phyloP scores from a whole-genome alignment of 1,140 invertebrate species.

The Drosophila willistoni region DNA sequence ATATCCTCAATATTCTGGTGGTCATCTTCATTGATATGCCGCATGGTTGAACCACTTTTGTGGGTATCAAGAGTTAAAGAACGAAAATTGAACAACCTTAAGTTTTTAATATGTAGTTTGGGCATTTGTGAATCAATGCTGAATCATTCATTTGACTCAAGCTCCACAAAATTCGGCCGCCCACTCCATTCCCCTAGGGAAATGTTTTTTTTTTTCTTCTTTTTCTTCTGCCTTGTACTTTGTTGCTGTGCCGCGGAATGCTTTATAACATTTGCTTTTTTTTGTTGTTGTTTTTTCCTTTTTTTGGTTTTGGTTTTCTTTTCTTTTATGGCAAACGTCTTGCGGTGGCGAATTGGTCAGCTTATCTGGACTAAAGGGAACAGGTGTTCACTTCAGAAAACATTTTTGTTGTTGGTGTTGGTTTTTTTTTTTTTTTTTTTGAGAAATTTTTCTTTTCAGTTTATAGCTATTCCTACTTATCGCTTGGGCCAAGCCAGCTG shows the following conservation, averaged over 20 bases:
- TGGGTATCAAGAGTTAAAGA: background rate
- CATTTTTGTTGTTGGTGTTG: conserved; percentile 12
- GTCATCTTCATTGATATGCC: too few relatives aligned
- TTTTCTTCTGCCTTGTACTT: background rate
- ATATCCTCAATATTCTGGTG: too few relatives aligned
- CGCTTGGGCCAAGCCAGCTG: conserved; percentile 31
- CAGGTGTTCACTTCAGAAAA: conserved; percentile 53
- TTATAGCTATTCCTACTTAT: conserved; percentile 40
- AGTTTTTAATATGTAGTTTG: conserved; percentile 4
- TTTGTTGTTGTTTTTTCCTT: conserved; percentile 11
- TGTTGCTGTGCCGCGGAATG: conserved; percentile 8
- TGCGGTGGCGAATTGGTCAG: conserved; percentile 9
- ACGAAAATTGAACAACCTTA: conserved; percentile 1
- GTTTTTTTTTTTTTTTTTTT: background rate
- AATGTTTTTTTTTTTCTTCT: background rate
- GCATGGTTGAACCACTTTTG: background rate
- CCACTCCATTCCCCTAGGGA: background rate
- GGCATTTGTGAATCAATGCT: conserved; percentile 8
- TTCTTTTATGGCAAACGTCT: conserved; percentile 38
- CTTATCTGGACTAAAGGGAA: conserved; percentile 42
- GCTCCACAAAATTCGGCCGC: background rate
- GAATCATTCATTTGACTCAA: conserved; percentile 4
- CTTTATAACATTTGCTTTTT: conserved; percentile 16
- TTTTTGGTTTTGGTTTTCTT: conserved; percentile 32
- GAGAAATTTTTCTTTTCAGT: background rate